phyloP scores from a whole-genome alignment of 2,797 vertebrate species.

The Macropodus opercularis region DNA sequence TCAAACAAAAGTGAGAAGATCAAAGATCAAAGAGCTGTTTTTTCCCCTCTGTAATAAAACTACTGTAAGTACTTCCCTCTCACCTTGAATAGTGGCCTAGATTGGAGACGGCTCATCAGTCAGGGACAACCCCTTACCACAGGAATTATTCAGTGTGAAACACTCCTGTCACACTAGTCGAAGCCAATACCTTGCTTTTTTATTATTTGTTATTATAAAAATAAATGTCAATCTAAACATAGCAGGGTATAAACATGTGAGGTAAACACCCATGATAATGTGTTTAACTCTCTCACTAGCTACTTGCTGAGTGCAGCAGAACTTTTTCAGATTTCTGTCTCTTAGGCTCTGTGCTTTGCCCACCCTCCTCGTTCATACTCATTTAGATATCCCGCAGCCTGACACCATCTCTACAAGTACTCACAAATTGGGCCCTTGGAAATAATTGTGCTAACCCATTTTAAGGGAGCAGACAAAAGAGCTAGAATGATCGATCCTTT shows the following conservation, averaged over 20 bases:
- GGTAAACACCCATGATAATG: background rate
- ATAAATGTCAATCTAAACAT: background rate
- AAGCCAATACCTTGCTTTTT: background rate
- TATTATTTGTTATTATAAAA: background rate
- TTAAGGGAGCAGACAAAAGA: conserved; percentile 72
- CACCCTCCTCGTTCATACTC: conserved; percentile 26
- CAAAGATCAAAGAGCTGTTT: conserved; percentile 82
- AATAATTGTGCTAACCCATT: conserved; percentile 69
- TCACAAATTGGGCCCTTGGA: conserved; percentile 75
- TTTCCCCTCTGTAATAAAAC: conserved; percentile 70
- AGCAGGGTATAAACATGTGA: background rate
- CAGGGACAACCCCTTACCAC: conserved; percentile 53
- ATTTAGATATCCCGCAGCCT: conserved; percentile 57
- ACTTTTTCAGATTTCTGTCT: conserved; percentile 17
- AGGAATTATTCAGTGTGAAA: conserved; percentile 22
- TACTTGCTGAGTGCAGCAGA: conserved; percentile 10
- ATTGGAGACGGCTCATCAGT: conserved; percentile 59
- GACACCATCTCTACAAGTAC: conserved; percentile 57
- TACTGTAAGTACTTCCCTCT: conserved; percentile 64
- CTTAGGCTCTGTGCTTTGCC: conserved; percentile 33
- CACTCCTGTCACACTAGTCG: conserved; percentile 10
- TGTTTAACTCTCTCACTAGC: background rate
- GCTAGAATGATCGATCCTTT: conserved; percentile 77
- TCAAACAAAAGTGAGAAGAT: conserved; percentile 85
- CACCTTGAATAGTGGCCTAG: conserved; percentile 77